Base-by-base conservation (phyloP, 2,888 invertebrate species). In the Acrobasis consociella region DNA sequence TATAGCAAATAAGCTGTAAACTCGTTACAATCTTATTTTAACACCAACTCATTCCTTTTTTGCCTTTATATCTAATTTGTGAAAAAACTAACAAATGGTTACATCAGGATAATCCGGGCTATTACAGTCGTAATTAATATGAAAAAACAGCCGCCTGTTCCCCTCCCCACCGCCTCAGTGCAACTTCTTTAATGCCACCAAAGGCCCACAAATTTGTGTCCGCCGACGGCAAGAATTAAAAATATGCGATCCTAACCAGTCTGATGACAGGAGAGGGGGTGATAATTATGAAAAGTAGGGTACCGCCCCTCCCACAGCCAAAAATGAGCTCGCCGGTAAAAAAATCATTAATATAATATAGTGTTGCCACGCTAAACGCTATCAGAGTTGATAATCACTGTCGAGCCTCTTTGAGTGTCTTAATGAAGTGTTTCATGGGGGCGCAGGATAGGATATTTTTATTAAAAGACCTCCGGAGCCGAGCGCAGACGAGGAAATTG, bases 331-430 rank as follows among this genome's bases (percentile, higher is more conserved):
- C 68, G 67, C 71, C 74, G 72, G 74, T 72, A 74, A 80, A 81
- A 82, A 85, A 5, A 78, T 80, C 77, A 82, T 85, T 82, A 85
- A 82, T 84, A 81, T 82, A 85, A 85, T 85, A 84, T 83, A 81
- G 80, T 84, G 85, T 84, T 83, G 81, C 82, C 78, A 71, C 77
- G 75, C 75, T 82, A 77, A 82, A 86, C 83, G 85, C 73, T 87
- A 88, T 89, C 86, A 77, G 74, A 71, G 76, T 78, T 80, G 85
- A 85, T 90, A 89, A 90, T 89, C 87, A 81, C 83, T 74, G 76
- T 72, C 77, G 77, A 85, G 86, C 85, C 85, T 80, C 85, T 82
- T 80, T 79, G 83, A 85, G 83, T 74, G 76, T 82, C 83, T 83
- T 89, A 89, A 90, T 87, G 86, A 89, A 89, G 86, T 86, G 84